These are phyloP conservation scores for Limnephilus auricula DNA, from an alignment of 2,888 invertebrate genomes.

Conservation along the genomic window DNA sequence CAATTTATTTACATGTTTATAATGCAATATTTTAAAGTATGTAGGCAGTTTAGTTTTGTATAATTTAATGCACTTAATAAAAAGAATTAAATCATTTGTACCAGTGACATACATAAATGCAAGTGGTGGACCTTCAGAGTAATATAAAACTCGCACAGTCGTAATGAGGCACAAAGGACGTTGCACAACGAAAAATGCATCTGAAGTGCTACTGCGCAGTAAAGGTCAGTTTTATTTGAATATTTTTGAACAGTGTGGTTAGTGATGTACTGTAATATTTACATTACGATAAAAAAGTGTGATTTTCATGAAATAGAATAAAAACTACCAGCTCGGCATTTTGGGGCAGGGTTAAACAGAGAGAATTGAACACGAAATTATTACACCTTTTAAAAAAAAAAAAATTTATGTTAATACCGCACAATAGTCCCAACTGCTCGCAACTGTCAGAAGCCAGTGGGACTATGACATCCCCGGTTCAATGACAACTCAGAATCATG, in stretches of 20 bases:
- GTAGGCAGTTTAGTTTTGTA: neutral
- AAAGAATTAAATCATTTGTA: neutral
- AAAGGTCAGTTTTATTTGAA: neutral
- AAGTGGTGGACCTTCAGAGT: neutral
- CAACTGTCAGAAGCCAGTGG: too few relatives aligned
- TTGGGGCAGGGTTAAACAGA: too few relatives aligned
- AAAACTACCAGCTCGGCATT: neutral
- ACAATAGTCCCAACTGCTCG: too few relatives aligned
- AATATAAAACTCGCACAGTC: neutral
- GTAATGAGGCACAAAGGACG: conserved; percentile 4
- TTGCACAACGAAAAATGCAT: neutral
- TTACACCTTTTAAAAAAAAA: too few relatives aligned
- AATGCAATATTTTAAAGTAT: neutral
- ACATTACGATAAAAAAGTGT: neutral
- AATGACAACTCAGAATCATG: too few relatives aligned
- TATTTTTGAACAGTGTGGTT: neutral
- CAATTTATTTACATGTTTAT: too few relatives aligned
- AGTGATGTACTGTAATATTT: neutral
- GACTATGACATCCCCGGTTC: too few relatives aligned
- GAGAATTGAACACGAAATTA: too few relatives aligned
- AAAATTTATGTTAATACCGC: too few relatives aligned
- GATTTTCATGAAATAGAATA: neutral
- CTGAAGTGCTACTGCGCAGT: neutral
- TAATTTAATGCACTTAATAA: neutral
- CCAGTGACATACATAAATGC: neutral